Base-by-base conservation (phyloP, 2,113 vertebrate genomes). In the Coreoperca whiteheadi region DNA sequence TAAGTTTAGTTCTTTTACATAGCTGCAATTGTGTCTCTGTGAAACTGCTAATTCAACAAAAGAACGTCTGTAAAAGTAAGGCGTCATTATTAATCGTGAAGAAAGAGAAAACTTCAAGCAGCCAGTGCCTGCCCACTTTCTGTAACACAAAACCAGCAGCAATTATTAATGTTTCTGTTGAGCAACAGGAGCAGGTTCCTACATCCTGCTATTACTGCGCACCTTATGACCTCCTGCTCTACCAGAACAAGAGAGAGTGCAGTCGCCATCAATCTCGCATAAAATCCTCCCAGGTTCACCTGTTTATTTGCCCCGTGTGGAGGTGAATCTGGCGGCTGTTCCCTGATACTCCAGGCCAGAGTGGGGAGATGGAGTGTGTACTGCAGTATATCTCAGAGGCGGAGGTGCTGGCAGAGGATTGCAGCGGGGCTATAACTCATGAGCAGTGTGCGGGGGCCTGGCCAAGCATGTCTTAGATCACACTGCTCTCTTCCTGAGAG, bases 401-500 rank as follows among this genome's bases (percentile, higher is more conserved):
- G 51, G 82, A 89, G 82, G 89, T 25, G 69, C 83, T 87, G 76
- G 87, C 28, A 50, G 78, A 81, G 85, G 81, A 90, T 60, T 39
- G 69, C 82, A 73, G 66, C 11, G 46, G 80, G 79, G 73, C 84
- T 53, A 85, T 94, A 92, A 94, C 83, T 92, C 92, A 90, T 73
- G 83, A 70, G 84, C 72, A 71, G 79, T 74, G 85, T 90, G 91
- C 88, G 57, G 87, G 86, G 87, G 89, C 91, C 83, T 41, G 85
- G 89, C 89, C 85, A 73, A 87, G 84, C 79, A 84, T 91, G 89
- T 89, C 88, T 92, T 82, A 87, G 91, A 93, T 94, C 92, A 91
- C 87, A 84, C 88, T 87, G 79, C 87, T 90, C 87, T 92, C 88
- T 92, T 93, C 91, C 91, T 90, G 90, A 89, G 84, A 91, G 85